Percentiles rank a stretch among this genome's conserved stretches.
Evolutionary conservation across 2,888 invertebrate species (phyloP).

Genomic region (Drosophila niveifrons): DNA sequence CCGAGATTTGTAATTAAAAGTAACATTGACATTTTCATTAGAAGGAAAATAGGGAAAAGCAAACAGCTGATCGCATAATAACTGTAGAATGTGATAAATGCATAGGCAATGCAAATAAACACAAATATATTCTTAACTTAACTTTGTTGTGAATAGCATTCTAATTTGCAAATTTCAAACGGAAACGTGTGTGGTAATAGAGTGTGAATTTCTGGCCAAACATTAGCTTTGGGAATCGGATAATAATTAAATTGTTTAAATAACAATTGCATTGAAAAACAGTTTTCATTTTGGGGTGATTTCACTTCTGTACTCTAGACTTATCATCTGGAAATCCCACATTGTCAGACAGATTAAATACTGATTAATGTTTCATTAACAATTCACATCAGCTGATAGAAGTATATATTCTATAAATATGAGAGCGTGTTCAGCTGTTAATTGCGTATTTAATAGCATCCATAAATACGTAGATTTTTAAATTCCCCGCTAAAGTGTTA

Average conservation of each 20-base stretch:
- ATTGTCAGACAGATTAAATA: slow-evolving; percentile 2
- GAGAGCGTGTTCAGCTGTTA: slow-evolving; percentile 13
- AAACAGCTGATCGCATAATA: slow-evolving; percentile 17
- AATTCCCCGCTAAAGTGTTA: slow-evolving; percentile 19
- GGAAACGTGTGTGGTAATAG: slow-evolving; percentile 15
- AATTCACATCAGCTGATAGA: slow-evolving; percentile 18
- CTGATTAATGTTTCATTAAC: slow-evolving; percentile 19
- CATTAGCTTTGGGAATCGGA: neutral
- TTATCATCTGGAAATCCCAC: neutral
- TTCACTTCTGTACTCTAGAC: slow-evolving; percentile 1
- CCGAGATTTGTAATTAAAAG: slow-evolving; percentile 3
- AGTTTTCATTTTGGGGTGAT: neutral
- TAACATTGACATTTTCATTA: slow-evolving; percentile 30
- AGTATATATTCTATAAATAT: slow-evolving; percentile 2
- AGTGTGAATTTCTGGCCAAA: slow-evolving; percentile 19
- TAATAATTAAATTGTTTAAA: neutral
- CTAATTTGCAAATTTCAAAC: slow-evolving; percentile 11
- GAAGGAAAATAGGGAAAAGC: slow-evolving; percentile 6
- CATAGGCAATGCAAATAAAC: slow-evolving; percentile 5
- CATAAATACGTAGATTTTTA: slow-evolving; percentile 16
- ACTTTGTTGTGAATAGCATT: slow-evolving; percentile 5
- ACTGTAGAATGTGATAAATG: neutral
- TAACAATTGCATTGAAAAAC: slow-evolving; percentile 17
- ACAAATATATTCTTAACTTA: slow-evolving; percentile 3
- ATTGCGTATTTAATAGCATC: slow-evolving; percentile 34